Evolutionary conservation across 2,797 vertebrate genomes (phyloP), one percentile per base, ranked within the genome.

Genomic region (Gambusia yucatana): DNA sequence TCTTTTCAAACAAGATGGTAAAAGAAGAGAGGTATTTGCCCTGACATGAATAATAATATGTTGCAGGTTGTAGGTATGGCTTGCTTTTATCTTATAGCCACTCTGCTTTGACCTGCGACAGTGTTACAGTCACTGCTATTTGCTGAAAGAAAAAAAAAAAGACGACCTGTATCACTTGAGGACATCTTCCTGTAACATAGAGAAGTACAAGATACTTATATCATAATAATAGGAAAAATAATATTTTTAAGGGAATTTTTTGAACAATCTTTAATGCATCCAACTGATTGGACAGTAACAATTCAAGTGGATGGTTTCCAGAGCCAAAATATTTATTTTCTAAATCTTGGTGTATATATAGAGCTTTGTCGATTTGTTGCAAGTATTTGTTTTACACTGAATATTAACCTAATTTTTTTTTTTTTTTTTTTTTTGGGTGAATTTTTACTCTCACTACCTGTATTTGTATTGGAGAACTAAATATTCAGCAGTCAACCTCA

Each of bases 101-200:
- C 25, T 59, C 59, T 75, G 9, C 76, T 8, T 11, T 41, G 30
- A 47, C 4, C 4, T 50, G 9, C 36, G 44, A 39, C 44, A 73
- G 28, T 13, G 46, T 73, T 47, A 46, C 44, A 13, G 44, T 77
- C 2, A 73, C 25, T 28, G 14, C 44, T 17, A 57, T 77, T 52
- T 9, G 14, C 36, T 39, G 16, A n/a, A 25, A 70, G 17, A 48
- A 76, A 36, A 48, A 76, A 76, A 59, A 77, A 39, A 52, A 59
- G 14, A 13, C 20, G 0, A 25, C 65, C 4, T 69, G 0, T 25
- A 25, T 25, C 6, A 22, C 7, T 17, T 61, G 30, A 16, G 28
- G 33, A 20, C 61, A 65, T 17, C 6, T 39, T 65, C 7, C 33
- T 39, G 16, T 20, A 41, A 22, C 55, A 55, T 55, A 57, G 14